These are phyloP conservation scores for Aulostomus chinensis DNA, from an alignment of 2,797 vertebrate genomes.

Conservation along the genomic window DNA sequence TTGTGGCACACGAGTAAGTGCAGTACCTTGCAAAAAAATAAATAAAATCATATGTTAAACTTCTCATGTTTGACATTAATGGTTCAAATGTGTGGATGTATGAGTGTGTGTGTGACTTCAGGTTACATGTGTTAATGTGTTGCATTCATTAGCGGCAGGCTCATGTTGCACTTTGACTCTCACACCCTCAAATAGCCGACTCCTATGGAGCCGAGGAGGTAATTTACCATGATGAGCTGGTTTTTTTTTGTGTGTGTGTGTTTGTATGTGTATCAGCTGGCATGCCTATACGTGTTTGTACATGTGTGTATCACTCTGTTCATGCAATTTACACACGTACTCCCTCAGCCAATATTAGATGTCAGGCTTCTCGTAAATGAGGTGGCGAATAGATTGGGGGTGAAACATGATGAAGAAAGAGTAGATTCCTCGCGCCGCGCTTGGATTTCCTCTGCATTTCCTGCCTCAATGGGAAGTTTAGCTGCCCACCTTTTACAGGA, in stretches of 20 bases:
- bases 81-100: not conserved
- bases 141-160: slow-evolving; percentile 38
- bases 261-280: not conserved
- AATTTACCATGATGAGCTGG: slow-evolving; percentile 33
- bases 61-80: not conserved
- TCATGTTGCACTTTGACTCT: slow-evolving; percentile 62
- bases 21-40: no score
- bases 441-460: no score
- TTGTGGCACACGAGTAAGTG: slow-evolving; percentile 10
- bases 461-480: no score
- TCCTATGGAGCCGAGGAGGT: slow-evolving; percentile 19
- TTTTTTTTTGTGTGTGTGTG: not conserved
- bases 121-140: slow-evolving; percentile 31
- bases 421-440: no score
- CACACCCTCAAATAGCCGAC: slow-evolving; percentile 36
- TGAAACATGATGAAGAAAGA: no score
- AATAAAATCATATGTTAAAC: no score
- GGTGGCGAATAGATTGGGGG: slow-evolving; percentile 5
- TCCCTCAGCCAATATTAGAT: slow-evolving; percentile 18
- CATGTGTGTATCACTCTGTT: not conserved
- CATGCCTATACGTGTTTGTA: not conserved
- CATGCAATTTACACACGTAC: slow-evolving; percentile 21
- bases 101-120: not conserved
- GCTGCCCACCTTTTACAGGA: no score
- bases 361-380: slow-evolving; percentile 8